Percentiles rank a stretch among this genome's conserved stretches.
These are phyloP conservation scores for Geococcyx californianus DNA, from an alignment of 2,113 vertebrate genomes.

Conservation along the genomic window DNA sequence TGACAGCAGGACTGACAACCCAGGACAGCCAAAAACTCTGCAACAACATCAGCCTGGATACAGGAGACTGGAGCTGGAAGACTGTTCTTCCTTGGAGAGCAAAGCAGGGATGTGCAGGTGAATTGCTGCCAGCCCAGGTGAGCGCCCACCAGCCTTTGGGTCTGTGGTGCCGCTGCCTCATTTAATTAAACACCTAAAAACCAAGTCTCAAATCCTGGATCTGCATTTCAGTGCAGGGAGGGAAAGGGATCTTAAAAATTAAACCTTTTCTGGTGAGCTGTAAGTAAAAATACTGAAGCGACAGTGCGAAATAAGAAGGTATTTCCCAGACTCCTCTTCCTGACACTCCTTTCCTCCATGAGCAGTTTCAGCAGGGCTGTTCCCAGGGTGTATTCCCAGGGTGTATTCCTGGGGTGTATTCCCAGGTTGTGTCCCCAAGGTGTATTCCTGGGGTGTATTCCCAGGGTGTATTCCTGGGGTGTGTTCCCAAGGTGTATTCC, in stretches of 20 bases:
- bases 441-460: too few species aligned
- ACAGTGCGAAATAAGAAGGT: background rate
- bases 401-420: too few species aligned
- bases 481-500: too few species aligned
- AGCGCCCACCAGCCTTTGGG: background rate
- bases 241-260: background rate
- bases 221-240: background rate
- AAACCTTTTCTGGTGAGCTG: background rate
- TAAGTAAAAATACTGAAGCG: background rate
- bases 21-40: background rate
- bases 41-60: accelerated
- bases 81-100: too few species aligned
- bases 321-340: background rate
- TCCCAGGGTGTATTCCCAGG: too few species aligned
- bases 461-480: too few species aligned
- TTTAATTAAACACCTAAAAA: background rate
- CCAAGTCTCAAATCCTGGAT: background rate
- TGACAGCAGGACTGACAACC: background rate
- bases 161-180: background rate
- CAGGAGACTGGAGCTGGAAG: background rate
- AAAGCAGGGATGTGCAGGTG: background rate
- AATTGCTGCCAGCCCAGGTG: background rate
- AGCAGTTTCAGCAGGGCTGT: background rate
- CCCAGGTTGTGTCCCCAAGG: too few species aligned
- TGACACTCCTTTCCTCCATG: background rate